Conservation (phyloP, 92 coral and sea anemone genomes). For the Palythoa heliodiscus region DNA sequence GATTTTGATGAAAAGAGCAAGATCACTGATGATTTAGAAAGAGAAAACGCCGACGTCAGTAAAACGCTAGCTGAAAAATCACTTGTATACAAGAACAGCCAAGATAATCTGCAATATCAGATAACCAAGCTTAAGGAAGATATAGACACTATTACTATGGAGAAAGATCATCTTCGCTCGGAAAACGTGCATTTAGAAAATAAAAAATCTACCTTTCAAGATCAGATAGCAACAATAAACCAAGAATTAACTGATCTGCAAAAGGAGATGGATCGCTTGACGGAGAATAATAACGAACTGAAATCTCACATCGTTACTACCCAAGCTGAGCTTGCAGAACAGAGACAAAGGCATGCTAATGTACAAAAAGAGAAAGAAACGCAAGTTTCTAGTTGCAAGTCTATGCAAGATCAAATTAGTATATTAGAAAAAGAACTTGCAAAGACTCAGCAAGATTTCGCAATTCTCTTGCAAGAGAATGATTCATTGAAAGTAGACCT, state of each 20-base stretch:
- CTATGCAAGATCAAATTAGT: conserved; percentile 4
- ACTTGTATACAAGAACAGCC: background rate
- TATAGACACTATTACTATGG: conserved; percentile 4
- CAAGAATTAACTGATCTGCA: conserved; percentile 23
- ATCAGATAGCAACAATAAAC: conserved; percentile 45
- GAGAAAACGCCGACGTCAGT: background rate
- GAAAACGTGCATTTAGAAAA: conserved; percentile 36
- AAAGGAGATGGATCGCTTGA: background rate
- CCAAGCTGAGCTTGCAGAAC: conserved; percentile 32
- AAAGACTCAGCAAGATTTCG: conserved; percentile 21
- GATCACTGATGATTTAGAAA: background rate
- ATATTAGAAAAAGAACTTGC: conserved; percentile 28
- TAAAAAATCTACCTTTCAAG: conserved; percentile 35
- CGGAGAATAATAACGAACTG: conserved; percentile 45
- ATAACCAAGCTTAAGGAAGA: conserved; percentile 40
- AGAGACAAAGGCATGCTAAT: conserved; percentile 45
- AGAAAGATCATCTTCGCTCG: background rate
- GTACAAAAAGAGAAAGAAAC: conserved; percentile 44
- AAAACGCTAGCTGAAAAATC: conserved; percentile 7
- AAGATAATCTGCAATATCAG: background rate
- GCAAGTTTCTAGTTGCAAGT: background rate
- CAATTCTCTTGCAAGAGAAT: conserved; percentile 39
- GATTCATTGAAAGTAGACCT: conserved; percentile 39
- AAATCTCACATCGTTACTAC: conserved; percentile 48
- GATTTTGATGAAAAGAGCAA: background rate